Evolutionary conservation across 2,888 invertebrate genomes (phyloP).

Genomic region (Napeogenes sylphis): DNA sequence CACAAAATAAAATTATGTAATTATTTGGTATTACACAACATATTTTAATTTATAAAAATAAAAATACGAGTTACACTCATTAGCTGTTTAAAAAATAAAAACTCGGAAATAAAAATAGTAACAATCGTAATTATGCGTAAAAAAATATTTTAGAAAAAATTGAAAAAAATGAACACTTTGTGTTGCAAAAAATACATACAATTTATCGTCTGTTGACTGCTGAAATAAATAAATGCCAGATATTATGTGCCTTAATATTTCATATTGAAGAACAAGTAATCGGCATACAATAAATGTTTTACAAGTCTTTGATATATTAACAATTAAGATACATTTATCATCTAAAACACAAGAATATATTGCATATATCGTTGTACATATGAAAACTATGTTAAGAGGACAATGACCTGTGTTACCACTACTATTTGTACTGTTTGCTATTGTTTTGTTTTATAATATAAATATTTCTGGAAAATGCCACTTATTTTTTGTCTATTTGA

Average conservation of each 20-base stretch:
- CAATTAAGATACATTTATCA: conserved; percentile 42
- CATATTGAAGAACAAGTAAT: conserved; percentile 46
- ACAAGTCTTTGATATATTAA: conserved; percentile 64
- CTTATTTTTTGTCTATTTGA: conserved; percentile 46
- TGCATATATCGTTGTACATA: conserved; percentile 69
- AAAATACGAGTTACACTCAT: conserved; percentile 69
- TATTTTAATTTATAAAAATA: conserved; percentile 50
- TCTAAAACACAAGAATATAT: conserved; percentile 68
- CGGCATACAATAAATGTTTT: conserved; percentile 34
- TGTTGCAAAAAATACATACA: conserved; percentile 50
- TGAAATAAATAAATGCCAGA: conserved; percentile 47
- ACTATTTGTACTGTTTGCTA: conserved; percentile 52
- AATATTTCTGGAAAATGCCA: conserved; percentile 23
- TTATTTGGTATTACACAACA: conserved; percentile 75
- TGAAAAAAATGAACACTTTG: conserved; percentile 63
- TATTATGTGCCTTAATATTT: conserved; percentile 49
- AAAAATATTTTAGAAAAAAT: conserved; percentile 43
- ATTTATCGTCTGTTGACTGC: conserved; percentile 59
- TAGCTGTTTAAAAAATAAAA: conserved; percentile 49
- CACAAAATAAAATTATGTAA: conserved; percentile 61
- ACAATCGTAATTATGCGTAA: conserved; percentile 56
- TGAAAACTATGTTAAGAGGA: conserved; percentile 43
- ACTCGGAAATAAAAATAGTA: conserved; percentile 50
- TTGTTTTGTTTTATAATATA: conserved; percentile 15
- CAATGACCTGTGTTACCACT: conserved; percentile 37